Conservation (phyloP, 2,797 vertebrate genomes). For the Notoglanidium macrostoma region DNA sequence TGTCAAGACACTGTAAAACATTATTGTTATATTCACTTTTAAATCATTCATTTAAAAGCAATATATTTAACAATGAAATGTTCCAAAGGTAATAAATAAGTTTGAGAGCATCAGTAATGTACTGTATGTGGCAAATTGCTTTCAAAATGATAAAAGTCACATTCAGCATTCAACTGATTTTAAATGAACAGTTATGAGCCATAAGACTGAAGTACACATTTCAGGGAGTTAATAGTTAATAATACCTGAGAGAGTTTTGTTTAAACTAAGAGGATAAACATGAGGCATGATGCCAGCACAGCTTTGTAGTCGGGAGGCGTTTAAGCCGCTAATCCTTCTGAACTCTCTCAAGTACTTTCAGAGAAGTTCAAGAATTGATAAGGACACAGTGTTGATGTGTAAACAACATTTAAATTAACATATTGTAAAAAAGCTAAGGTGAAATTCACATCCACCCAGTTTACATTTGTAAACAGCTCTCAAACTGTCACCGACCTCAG, state of each 20-base stretch:
- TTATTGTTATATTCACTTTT: neutral
- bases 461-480: neutral
- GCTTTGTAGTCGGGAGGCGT: neutral
- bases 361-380: neutral
- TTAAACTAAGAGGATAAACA: constrained; percentile 4
- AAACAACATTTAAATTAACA: neutral
- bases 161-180: neutral
- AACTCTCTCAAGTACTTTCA: neutral
- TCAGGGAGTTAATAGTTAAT: neutral
- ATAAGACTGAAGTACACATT: neutral
- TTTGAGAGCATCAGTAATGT: neutral
- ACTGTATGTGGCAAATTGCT: neutral
- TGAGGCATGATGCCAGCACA: neutral
- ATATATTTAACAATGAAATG: neutral
- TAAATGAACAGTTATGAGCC: neutral
- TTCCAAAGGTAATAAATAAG: neutral
- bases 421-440: neutral
- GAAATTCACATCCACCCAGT: too few relatives aligned
- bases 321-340: neutral
- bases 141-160: neutral
- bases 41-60: neutral
- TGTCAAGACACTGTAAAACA: neutral
- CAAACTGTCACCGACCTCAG: neutral
- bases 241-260: neutral
- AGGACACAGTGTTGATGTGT: too few relatives aligned